Conservation (phyloP, 2,113 vertebrate species). For the Verasper variegatus region DNA sequence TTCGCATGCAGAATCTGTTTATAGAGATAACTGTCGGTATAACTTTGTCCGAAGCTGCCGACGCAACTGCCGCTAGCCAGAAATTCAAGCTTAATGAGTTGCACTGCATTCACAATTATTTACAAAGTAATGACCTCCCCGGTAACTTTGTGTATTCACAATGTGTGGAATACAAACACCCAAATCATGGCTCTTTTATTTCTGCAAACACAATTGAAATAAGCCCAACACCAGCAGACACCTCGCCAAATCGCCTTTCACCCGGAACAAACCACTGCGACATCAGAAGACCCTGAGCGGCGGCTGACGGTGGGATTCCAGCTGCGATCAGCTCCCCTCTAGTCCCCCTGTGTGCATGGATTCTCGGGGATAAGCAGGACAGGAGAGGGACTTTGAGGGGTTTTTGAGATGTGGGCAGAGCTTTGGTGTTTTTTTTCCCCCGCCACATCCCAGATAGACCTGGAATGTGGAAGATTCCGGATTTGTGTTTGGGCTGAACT, state of each 20-base stretch:
- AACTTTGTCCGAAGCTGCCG: not conserved
- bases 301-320: slow-evolving; percentile 70
- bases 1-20: too few species aligned
- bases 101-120: slow-evolving; percentile 11
- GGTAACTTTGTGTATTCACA: slow-evolving; percentile 7
- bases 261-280: slow-evolving; percentile 49
- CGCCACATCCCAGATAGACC: slow-evolving; percentile 71
- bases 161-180: slow-evolving; percentile 14
- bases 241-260: slow-evolving; percentile 69
- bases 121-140: not conserved
- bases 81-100: not conserved
- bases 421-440: slow-evolving; percentile 46
- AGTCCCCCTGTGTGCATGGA: slow-evolving; percentile 61
- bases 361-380: slow-evolving; percentile 73
- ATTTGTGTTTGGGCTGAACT: slow-evolving; percentile 82
- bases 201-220: slow-evolving; percentile 45
- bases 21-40: slow-evolving; percentile 11
- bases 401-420: slow-evolving; percentile 58
- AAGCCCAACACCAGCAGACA: slow-evolving; percentile 35
- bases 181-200: slow-evolving; percentile 29
- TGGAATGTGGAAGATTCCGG: slow-evolving; percentile 68
- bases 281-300: slow-evolving; percentile 49
- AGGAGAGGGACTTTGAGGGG: slow-evolving; percentile 68
- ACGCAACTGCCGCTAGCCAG: not conserved
- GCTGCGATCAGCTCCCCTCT: slow-evolving; percentile 66